Base-by-base conservation (phyloP, 2,113 vertebrate species). In the Oxyura jamaicensis region DNA sequence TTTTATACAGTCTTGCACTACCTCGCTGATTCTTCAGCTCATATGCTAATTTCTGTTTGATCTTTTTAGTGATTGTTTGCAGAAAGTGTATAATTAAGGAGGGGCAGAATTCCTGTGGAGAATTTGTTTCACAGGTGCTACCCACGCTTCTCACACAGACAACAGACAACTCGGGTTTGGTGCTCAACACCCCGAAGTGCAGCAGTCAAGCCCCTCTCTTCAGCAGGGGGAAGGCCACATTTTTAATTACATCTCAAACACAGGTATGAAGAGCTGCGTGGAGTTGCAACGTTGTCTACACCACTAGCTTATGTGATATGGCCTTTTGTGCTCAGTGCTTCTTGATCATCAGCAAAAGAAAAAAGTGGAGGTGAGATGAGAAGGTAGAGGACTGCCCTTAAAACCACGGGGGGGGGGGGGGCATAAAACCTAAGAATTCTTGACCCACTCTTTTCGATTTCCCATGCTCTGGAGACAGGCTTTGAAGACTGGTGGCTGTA, bases 31-130 rank as follows among this genome's bases (percentile, higher is more conserved):
- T 79, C 81, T 82, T 83, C 88, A 73, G 84, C 15, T 72, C 9
- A 0, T 22, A 59, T 71, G 28, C 58, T 93, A 79, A 91, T 89
- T 74, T 94, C 42, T 71, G 36, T 86, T 96, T 92, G 83, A 83
- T 80, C 60, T 92, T 96, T 95, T 48, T 42, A 66, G 33, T 55
- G 79, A 79, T 73, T 79, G 74, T 83, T 94, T 62, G 95, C 83
- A 93, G 84, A 90, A 95, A 96, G 77, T 82, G 66, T 89, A 80
- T 96, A 93, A 97, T 94, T 90, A 97, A 96, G 96, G 74, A 81
- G 77, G 85, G 79, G 41, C 71, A 42, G 78, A 59, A 56, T 16
- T 92, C 83, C 89, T 94, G 39, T 21, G 18, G 92, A 97, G 87
- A 94, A 69, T 74, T 90, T 69, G 35, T 60, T 69, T 96, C 83